Evolutionary conservation across 2,888 invertebrate genomes (phyloP).

Genomic region (Macrosiphum euphorbiae): DNA sequence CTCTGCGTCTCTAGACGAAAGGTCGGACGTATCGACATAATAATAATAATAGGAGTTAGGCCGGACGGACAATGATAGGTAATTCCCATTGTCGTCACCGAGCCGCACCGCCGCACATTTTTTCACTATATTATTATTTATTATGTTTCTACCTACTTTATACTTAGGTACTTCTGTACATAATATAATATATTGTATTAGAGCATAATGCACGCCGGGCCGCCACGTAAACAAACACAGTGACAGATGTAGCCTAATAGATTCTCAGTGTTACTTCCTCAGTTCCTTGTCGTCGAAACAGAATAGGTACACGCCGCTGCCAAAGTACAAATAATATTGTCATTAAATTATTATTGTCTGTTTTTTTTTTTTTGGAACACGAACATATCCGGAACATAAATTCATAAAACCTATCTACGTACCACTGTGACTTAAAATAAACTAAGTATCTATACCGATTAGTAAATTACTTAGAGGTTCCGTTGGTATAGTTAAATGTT

Average conservation of each 20-base stretch:
- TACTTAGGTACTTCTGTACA: not conserved
- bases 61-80: slow-evolving; percentile 32
- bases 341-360: not conserved
- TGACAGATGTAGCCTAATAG: slow-evolving; percentile 11
- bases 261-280: slow-evolving; percentile 21
- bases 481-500: not conserved
- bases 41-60: not conserved
- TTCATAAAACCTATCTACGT: not conserved
- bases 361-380: not conserved
- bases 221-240: slow-evolving; percentile 40
- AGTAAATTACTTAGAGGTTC: not conserved
- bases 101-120: not conserved
- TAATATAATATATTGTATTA: not conserved
- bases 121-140: not conserved
- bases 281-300: not conserved
- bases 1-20: not conserved
- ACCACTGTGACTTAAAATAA: not conserved
- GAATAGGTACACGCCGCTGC: not conserved
- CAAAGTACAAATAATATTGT: not conserved
- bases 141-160: not conserved
- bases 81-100: slow-evolving; percentile 2
- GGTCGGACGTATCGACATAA: not conserved
- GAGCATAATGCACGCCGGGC: not conserved
- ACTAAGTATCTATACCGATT: not conserved
- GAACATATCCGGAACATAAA: not conserved